phyloP scores from a whole-genome alignment of 1,140 invertebrate species.

The Drosophila punjabiensis region DNA sequence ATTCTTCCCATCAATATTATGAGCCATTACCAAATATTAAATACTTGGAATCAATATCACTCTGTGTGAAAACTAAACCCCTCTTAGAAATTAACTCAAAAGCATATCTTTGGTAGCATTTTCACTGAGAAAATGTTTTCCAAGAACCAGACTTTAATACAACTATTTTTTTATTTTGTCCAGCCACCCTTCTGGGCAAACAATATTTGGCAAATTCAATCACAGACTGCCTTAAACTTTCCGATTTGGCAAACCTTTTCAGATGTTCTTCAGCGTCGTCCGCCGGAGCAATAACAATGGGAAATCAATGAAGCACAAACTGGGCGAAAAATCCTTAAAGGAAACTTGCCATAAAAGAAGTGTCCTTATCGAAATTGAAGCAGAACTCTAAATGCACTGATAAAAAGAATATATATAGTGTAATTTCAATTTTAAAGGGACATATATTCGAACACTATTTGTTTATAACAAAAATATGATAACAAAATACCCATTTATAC shows the following conservation, averaged over 20 bases:
- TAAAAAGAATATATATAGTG: background rate
- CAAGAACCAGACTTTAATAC: conserved; percentile 17
- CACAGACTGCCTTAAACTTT: conserved; percentile 40
- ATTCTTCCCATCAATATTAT: background rate
- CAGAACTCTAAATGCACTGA: background rate
- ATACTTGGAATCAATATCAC: background rate
- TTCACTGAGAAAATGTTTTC: conserved; percentile 2
- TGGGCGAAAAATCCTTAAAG: conserved; percentile 51
- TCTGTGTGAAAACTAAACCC: background rate
- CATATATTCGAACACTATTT: background rate
- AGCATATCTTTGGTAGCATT: conserved; percentile 10
- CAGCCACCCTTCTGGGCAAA: conserved; percentile 25
- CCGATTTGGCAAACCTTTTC: conserved; percentile 38
- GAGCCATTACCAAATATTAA: background rate
- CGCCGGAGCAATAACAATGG: conserved; percentile 49
- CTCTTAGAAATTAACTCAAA: background rate
- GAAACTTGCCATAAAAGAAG: conserved; percentile 40
- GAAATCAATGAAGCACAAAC: conserved; percentile 63
- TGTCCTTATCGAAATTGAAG: conserved; percentile 30
- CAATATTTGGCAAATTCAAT: conserved; percentile 49
- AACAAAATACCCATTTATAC: no score
- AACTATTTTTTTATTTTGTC: background rate
- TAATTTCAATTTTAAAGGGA: background rate
- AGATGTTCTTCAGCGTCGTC: conserved; percentile 2
- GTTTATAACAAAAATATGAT: background rate